Percentiles rank a stretch among this genome's conserved stretches.
phyloP scores from a whole-genome alignment of 1,140 invertebrate species.

The Magallana gigas region DNA sequence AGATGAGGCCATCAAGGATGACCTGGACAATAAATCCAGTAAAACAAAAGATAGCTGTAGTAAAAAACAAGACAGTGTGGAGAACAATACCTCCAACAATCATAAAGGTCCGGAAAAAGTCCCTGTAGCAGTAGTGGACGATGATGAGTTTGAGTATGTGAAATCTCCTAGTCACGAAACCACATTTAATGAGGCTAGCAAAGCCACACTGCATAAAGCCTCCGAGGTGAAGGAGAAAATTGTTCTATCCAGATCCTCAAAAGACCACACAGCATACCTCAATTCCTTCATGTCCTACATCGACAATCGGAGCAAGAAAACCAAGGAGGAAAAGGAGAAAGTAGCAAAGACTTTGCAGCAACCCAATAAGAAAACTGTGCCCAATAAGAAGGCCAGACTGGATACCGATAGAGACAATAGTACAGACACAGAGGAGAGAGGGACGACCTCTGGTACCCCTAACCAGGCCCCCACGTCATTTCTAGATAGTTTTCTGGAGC shows the following conservation, averaged over 20 bases:
- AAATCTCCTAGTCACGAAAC: slow-evolving; percentile 43
- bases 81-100: background rate
- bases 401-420: background rate
- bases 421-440: background rate
- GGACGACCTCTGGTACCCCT: background rate
- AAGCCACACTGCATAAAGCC: background rate
- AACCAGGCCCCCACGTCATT: background rate
- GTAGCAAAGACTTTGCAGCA: background rate
- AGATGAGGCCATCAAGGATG: background rate
- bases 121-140: slow-evolving; percentile 26
- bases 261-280: slow-evolving; percentile 38
- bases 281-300: slow-evolving; percentile 40
- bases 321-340: background rate
- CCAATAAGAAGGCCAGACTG: background rate
- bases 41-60: background rate
- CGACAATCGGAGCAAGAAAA: slow-evolving; percentile 1
- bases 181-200: slow-evolving; percentile 24
- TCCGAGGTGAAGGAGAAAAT: slow-evolving; percentile 1
- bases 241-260: background rate
- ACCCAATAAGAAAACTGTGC: background rate
- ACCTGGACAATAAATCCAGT: background rate
- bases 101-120: slow-evolving; percentile 13
- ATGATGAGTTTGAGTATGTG: slow-evolving; percentile 52
- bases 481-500: slow-evolving; percentile 24
- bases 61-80: background rate